Conservation (phyloP, 92 coral and sea anemone species). For the Zoanthus sansibaricus region DNA sequence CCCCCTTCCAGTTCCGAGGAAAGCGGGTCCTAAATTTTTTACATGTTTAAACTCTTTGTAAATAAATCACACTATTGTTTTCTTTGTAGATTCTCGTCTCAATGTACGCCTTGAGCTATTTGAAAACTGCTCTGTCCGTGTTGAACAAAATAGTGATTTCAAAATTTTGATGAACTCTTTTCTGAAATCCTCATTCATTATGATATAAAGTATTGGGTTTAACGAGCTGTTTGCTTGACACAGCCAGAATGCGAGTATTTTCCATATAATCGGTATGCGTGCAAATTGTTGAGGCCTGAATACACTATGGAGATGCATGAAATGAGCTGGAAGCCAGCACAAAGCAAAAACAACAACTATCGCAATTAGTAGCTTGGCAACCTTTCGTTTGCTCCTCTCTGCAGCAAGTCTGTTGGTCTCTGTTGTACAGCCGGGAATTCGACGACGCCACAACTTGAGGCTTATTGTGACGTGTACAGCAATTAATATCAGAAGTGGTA, state of each 20-base stretch:
- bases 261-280: neutral
- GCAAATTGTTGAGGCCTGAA: neutral
- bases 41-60: too few relatives aligned
- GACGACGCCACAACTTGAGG: conserved; percentile 15
- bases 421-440: conserved; percentile 12
- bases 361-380: conserved; percentile 8
- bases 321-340: conserved; percentile 33
- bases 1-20: too few relatives aligned
- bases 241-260: neutral
- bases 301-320: conserved; percentile 5
- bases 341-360: conserved; percentile 27
- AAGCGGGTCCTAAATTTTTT: too few relatives aligned
- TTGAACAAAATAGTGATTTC: neutral
- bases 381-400: conserved; percentile 22
- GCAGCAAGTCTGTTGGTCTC: conserved; percentile 22
- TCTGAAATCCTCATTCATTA: conserved; percentile 36
- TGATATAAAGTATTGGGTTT: conserved; percentile 24
- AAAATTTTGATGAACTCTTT: conserved; percentile 20
- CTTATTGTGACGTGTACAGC: conserved; percentile 20
- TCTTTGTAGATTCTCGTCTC: neutral
- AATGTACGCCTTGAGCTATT: neutral
- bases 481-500: conserved; percentile 15
- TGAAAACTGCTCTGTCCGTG: neutral
- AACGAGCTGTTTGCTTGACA: conserved; percentile 40
- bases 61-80: neutral